Evolutionary conservation across 1,140 invertebrate species (phyloP).

Genomic region (Zaprionus ghesquierei): DNA sequence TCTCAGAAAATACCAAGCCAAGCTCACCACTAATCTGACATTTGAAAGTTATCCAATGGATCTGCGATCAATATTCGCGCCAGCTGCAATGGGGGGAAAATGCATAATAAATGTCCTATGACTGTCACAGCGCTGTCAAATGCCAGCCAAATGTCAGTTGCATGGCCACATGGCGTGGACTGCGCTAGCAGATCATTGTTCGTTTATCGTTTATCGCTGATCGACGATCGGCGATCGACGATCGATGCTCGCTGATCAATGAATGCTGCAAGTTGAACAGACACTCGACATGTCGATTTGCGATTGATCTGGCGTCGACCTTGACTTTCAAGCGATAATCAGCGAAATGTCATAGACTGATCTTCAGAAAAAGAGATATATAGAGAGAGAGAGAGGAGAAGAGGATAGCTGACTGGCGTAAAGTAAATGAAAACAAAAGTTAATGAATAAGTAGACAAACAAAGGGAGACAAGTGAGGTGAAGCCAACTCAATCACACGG

Average conservation of each 20-base stretch:
- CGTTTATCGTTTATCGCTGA: constrained; percentile 12
- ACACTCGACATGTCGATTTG: constrained; percentile 29
- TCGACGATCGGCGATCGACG: constrained; percentile 13
- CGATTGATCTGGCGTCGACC: constrained; percentile 27
- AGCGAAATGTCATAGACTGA: constrained; percentile 45
- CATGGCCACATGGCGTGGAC: constrained; percentile 47
- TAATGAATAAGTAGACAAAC: constrained; percentile 38
- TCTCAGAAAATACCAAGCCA: neutral
- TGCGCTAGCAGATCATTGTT: constrained; percentile 25
- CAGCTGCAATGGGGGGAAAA: constrained; percentile 26
- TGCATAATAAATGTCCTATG: constrained; percentile 68
- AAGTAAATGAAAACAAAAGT: constrained; percentile 38
- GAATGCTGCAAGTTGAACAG: constrained; percentile 28
- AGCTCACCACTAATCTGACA: constrained; percentile 4
- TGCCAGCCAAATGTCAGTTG: constrained; percentile 64
- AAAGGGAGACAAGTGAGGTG: constrained; percentile 21
- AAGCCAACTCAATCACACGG: constrained; percentile 56
- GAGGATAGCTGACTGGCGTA: constrained; percentile 18
- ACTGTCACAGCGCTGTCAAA: constrained; percentile 60
- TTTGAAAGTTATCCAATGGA: constrained; percentile 8
- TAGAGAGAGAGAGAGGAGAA: neutral
- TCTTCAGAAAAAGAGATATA: neutral
- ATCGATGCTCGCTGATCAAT: constrained; percentile 31
- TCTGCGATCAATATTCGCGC: neutral
- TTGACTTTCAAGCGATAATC: constrained; percentile 61